Percentiles rank a stretch among this genome's conserved stretches.
These are phyloP conservation scores for Microchrysa polita DNA, from an alignment of 2,888 invertebrate species.

Conservation along the genomic window DNA sequence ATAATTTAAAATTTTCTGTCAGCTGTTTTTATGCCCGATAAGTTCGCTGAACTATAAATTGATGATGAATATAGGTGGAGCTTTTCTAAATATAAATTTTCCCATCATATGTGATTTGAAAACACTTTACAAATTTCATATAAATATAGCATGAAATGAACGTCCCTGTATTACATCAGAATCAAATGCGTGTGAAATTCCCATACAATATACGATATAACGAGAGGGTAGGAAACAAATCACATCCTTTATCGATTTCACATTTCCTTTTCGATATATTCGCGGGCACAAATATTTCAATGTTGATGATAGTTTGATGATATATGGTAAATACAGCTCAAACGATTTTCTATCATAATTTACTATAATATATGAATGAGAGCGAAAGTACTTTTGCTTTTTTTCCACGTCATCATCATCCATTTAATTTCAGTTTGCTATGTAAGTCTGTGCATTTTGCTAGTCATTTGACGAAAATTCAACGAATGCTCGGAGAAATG, in stretches of 20 bases:
- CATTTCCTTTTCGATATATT: background rate
- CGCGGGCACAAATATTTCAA: background rate
- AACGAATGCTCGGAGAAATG: background rate
- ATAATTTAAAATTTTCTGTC: too few species aligned
- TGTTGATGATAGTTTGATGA: constrained; percentile 26
- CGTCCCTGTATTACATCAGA: background rate
- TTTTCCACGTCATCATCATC: background rate
- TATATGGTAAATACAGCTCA: too few species aligned
- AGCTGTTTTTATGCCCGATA: too few species aligned
- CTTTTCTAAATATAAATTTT: too few species aligned
- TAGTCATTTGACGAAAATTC: constrained; percentile 26
- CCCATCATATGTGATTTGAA: too few species aligned
- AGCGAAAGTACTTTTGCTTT: too few species aligned
- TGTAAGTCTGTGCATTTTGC: background rate
- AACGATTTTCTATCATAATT: background rate
- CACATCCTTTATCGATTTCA: constrained; percentile 17
- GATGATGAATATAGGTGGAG: too few species aligned
- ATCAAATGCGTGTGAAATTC: background rate
- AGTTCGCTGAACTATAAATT: too few species aligned
- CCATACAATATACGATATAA: background rate
- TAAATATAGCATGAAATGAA: background rate
- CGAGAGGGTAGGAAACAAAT: constrained; percentile 1
- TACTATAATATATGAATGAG: background rate
- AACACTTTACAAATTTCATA: background rate
- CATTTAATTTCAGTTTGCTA: background rate